Evolutionary conservation across 1,140 invertebrate species (phyloP), one percentile per base, ranked within the genome.

Genomic region (Hycleus phaleratus): DNA sequence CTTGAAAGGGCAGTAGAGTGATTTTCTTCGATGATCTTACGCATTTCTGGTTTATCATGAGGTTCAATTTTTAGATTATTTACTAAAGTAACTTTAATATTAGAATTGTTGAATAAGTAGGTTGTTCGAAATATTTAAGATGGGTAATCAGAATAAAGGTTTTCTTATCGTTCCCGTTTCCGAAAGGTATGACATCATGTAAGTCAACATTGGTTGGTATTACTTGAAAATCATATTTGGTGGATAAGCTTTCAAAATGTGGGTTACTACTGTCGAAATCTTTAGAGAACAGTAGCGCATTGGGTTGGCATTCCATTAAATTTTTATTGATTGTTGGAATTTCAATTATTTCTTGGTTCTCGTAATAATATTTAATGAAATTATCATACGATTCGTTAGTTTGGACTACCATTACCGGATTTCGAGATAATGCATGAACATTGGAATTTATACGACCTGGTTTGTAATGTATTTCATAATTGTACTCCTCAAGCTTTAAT

Each of bases 391-490:
- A 11, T 44, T 26, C 26, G 2, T 7, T 39, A 39, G 6, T 39
- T 39, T n/a, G 1, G 6, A n/a, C 6, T 44, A 9, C 1, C 5
- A n/a, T 7, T 9, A 43, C 1, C 25, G 48, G 45, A 38, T 53
- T 60, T 18, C 63, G 38, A 38, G 52, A 61, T 10, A 69, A 38
- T 1, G 64, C 58, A 49, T 76, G 73, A 0, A 69, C 73, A 43
- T 71, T 70, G 3, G 51, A 56, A 51, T 75, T 73, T 38, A 60
- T 39, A 53, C 58, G 70, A 3, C 74, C 74, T 39, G 67, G 48
- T 62, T 74, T 72, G 59, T 79, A 74, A n/a, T 68, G 53, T 7
- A 79, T 71, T 46, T 75, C 62, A 58, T 72, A 75, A 18, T 75
- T 60, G 64, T 75, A 80, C 45, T 75, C 72, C 63, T 76, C 71